phyloP scores from a whole-genome alignment of 37 sponge, comb jelly and placozoan genomes.

The Hormiphora californensis region DNA sequence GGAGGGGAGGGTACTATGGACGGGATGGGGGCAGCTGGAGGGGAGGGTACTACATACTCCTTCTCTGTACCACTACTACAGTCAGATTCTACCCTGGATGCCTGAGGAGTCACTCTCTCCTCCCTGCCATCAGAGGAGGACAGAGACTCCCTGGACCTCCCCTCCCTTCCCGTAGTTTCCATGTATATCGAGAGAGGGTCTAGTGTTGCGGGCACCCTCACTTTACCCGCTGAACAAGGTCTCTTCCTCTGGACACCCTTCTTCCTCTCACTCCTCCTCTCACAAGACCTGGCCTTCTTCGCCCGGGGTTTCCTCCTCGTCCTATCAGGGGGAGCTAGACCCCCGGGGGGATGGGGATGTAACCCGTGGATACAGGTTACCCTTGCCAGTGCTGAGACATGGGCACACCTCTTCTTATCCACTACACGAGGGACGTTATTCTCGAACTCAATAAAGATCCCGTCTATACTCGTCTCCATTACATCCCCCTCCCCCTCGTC shows the following conservation, averaged over 20 bases:
- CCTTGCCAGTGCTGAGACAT: slow-evolving; percentile 22
- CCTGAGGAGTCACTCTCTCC: background rate
- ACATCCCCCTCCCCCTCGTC: background rate
- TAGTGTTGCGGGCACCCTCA: background rate
- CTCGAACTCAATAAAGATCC: slow-evolving; percentile 51
- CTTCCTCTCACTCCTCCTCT: background rate
- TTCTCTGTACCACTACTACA: background rate
- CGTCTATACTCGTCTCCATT: slow-evolving; percentile 50
- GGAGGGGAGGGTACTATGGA: background rate
- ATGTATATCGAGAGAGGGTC: too few relatives aligned
- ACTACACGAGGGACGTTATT: slow-evolving; percentile 13
- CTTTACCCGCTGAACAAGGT: background rate
- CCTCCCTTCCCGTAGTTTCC: background rate
- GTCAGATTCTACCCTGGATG: background rate
- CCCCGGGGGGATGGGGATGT: background rate
- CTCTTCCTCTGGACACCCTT: background rate
- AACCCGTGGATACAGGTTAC: slow-evolving; percentile 28
- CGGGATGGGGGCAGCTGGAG: background rate
- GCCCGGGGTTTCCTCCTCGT: background rate
- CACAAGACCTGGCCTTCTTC: background rate
- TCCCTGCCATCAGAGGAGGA: background rate
- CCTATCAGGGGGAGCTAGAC: background rate
- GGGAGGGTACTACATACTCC: background rate
- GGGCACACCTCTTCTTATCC: slow-evolving; percentile 40
- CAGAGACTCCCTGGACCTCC: background rate